Evolutionary conservation across 2,888 invertebrate genomes (phyloP).

Genomic region (Suillia variegata): DNA sequence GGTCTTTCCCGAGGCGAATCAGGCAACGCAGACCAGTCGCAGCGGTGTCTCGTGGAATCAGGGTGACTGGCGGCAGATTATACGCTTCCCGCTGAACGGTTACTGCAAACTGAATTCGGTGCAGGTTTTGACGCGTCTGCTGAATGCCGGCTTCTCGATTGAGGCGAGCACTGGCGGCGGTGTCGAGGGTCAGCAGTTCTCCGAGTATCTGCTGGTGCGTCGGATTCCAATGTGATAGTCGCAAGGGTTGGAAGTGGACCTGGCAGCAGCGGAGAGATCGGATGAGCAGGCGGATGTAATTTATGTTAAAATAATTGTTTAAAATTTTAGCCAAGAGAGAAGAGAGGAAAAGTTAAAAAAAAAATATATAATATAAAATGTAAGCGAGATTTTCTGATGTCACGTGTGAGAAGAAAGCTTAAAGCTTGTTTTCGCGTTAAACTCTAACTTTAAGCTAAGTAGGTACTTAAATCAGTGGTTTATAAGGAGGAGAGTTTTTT

Average conservation of each 20-base stretch:
- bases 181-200: slow-evolving; percentile 88
- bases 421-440: no score
- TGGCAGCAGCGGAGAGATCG: neutral
- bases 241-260: slow-evolving; percentile 9
- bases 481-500: no score
- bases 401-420: no score
- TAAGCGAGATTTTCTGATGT: no score
- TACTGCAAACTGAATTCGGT: slow-evolving; percentile 88
- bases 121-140: slow-evolving; percentile 80
- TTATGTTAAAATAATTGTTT: slow-evolving; percentile 28
- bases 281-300: slow-evolving; percentile 19
- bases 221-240: slow-evolving; percentile 62
- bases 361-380: no score
- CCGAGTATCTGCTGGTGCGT: slow-evolving; percentile 82
- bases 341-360: neutral
- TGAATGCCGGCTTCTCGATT: slow-evolving; percentile 78
- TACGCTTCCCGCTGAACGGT: slow-evolving; percentile 84
- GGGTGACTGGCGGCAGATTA: slow-evolving; percentile 80
- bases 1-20: slow-evolving; percentile 78
- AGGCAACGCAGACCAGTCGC: slow-evolving; percentile 77
- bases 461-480: no score
- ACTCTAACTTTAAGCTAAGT: no score
- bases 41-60: slow-evolving; percentile 83
- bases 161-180: slow-evolving; percentile 86
- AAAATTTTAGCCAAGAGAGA: neutral